Evolutionary conservation across 2,797 vertebrate genomes (phyloP).

Genomic region (Tangara arthus): DNA sequence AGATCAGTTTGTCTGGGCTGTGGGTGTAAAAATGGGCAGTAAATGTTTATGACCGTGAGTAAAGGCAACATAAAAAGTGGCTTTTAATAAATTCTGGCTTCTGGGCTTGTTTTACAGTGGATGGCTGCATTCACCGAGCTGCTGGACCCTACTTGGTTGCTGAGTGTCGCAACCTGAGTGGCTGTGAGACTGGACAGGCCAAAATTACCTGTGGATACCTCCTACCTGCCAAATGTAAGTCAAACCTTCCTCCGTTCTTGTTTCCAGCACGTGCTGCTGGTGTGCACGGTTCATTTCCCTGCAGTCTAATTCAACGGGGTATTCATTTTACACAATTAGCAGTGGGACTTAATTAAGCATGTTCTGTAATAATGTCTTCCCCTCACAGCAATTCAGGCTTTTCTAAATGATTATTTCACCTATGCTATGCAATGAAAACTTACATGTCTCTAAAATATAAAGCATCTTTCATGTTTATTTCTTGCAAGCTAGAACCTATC

Average conservation of each 20-base stretch:
- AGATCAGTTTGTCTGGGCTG: neutral
- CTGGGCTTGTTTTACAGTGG: slow-evolving; percentile 79
- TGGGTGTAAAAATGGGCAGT: neutral
- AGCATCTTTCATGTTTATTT: neutral
- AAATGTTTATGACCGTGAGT: accelerated
- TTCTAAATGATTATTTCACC: slow-evolving; percentile 18
- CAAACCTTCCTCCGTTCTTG: neutral
- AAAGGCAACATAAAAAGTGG: neutral
- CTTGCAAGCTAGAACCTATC: neutral
- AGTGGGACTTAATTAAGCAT: slow-evolving; percentile 51
- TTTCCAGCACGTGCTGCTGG: neutral
- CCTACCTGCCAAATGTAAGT: slow-evolving; percentile 97
- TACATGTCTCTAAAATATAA: neutral
- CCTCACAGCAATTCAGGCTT: slow-evolving; percentile 32
- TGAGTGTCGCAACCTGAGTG: slow-evolving; percentile 91
- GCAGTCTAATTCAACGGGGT: slow-evolving; percentile 9
- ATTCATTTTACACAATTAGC: slow-evolving; percentile 35
- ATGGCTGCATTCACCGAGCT: slow-evolving; percentile 98
- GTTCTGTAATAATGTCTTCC: slow-evolving; percentile 13
- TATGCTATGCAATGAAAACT: neutral
- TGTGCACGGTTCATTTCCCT: neutral
- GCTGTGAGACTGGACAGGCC: slow-evolving; percentile 94
- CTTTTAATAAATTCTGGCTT: neutral
- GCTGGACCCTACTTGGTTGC: slow-evolving; percentile 91
- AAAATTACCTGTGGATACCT: slow-evolving; percentile 97